Base-by-base conservation (phyloP, 1,140 invertebrate species). In the Drosophila arawakana region DNA sequence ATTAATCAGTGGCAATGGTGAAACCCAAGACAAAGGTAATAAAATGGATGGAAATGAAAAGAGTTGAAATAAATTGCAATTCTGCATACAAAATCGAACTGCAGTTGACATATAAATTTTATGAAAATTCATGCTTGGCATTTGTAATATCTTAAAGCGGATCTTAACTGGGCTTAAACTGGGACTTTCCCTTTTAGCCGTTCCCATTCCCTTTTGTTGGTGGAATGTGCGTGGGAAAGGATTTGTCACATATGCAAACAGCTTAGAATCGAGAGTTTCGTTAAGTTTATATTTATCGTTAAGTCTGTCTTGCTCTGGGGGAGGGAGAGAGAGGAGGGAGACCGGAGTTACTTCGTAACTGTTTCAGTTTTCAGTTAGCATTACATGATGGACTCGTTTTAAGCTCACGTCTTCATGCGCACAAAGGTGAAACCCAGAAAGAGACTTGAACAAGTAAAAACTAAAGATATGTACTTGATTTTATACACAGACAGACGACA, bases 351-450 rank as follows among this genome's bases (percentile, higher is more conserved):
- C 54, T 63, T 69, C 60, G 63, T 66, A 67, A 78, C 73, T 63
- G 62, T 73, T 77, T 61, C 71, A 60, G 59, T 77, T 30, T 30
- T 30, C 25, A 30, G 25, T 30, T 30, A 69, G 50, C 47, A 75
- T 78, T 78, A 75, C 76, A 63, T 63, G 69, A 67, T 77, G 78
- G 61, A 77, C 58, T 78, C 54, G 78, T 80, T 76, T 65, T 54
- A 10, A 55, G 30, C 62, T 44, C 30, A 67, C 70, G 55, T 67
- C 46, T 69, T 70, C 46, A 52, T 60, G 52, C 49, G 62, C 77
- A 75, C 76, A 86, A 74, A 86, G 82, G 82, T 88, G 83, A 88
- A 88, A 83, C 66, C 58, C 21, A 57, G 69, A 80, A 35, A 57
- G 69, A 80, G 68, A 68, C 67, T 73, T 80, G 76, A 71, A 75